Evolutionary conservation across 2,797 vertebrate species (phyloP), one percentile per base, ranked within the genome.

Genomic region (Tokudaia tokunoshimensis): DNA sequence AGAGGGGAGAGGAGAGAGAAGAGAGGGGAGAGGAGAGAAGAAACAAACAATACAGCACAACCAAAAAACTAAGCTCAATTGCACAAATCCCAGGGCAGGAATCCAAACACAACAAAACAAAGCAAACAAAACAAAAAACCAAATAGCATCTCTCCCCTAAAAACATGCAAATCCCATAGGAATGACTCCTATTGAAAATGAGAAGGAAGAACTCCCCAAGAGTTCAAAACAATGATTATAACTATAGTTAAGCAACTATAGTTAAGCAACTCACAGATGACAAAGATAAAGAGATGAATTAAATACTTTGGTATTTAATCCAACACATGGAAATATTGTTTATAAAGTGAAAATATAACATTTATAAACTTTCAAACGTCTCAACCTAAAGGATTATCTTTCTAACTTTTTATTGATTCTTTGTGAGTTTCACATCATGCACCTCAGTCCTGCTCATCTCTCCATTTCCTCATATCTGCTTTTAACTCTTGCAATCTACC

Each of bases 291-390:
- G 24, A 44, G 81, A 63, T 44, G 26, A 83, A 41, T 44, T 44
- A 83, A 63, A 61, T 44, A 83, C 26, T 63, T 44, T 19, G 15
- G 15, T 63, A 63, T 19, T 44, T 29, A 3, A 83, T 19, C 3
- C 24, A 63, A 83, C 26, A 63, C 9, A 63, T 17, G 37, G 57
- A 83, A 83, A 67, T 85, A 50, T 6, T 67, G 20, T 24, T 50
- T 31, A 67, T 81, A 79, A 93, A 63, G 1, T 47, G 76, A 59
- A 94, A 90, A 47, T 4, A 61, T 41, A 11, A 15, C 86, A 92
- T 87, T 31, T 81, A 41, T 50, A 88, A 81, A 75, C 1, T 6
- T 20, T 61, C 75, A 82, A 75, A 59, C 76, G 75, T 80, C 61
- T 79, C 59, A 65, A 63, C 52, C 3, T 80, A 63, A 96, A 76